Evolutionary conservation across 2,113 vertebrate species (phyloP).

Genomic region (Halichoerus grypus): DNA sequence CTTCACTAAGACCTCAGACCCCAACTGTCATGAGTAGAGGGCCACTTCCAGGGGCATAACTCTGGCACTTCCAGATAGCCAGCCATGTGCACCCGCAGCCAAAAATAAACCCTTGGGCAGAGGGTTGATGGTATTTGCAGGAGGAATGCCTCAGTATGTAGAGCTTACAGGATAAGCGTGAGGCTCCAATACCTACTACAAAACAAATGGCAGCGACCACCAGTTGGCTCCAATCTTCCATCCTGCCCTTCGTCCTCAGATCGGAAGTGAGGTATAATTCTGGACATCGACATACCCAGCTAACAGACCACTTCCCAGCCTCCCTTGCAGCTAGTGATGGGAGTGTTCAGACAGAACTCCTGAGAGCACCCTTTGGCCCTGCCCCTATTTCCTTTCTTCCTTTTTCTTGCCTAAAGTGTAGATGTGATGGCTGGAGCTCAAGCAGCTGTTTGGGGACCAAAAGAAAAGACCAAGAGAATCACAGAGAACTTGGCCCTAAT

Average conservation of each 20-base stretch:
- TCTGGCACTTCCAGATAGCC: neutral
- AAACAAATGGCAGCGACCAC: neutral
- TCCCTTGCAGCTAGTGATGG: neutral
- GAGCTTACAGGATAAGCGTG: neutral
- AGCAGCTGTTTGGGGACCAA: slow-evolving; percentile 19
- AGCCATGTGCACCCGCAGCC: neutral
- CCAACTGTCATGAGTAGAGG: neutral
- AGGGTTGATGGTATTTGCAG: neutral
- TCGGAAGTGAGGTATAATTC: neutral
- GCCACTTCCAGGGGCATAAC: neutral
- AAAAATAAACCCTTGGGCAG: neutral
- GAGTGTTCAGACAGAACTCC: neutral
- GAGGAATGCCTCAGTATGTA: neutral
- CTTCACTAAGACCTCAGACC: neutral
- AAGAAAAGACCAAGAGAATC: neutral
- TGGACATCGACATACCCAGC: neutral
- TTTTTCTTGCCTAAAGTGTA: neutral
- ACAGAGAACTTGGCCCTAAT: neutral
- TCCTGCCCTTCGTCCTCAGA: neutral
- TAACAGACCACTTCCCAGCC: neutral
- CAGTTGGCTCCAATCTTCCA: neutral
- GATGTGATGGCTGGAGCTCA: neutral
- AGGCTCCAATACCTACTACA: neutral
- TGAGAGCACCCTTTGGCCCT: neutral
- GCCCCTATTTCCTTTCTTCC: neutral